Conservation (phyloP, 1,140 invertebrate genomes). For the Plutomurus gul region DNA sequence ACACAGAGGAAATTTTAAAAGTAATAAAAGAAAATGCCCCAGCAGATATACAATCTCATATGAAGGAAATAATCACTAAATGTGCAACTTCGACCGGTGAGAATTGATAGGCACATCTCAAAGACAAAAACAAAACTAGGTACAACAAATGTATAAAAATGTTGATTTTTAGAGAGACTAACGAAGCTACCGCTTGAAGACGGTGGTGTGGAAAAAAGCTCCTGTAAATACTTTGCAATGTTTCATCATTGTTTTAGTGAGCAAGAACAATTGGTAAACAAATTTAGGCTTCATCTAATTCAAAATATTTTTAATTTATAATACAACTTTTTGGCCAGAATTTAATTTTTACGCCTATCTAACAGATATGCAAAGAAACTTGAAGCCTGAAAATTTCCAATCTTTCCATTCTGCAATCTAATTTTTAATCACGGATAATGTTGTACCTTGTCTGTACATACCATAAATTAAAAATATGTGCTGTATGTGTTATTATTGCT, state of each 20-base stretch:
- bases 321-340: too few species aligned
- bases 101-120: background rate
- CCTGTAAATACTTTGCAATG: conserved; percentile 34
- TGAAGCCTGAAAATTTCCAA: too few species aligned
- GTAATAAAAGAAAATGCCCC: conserved; percentile 12
- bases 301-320: background rate
- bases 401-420: too few species aligned
- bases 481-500: too few species aligned
- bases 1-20: background rate
- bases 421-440: too few species aligned
- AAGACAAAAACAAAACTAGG: background rate
- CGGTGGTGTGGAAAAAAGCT: background rate
- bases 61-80: background rate
- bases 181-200: background rate
- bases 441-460: too few species aligned
- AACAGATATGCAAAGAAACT: too few species aligned
- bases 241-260: conserved; percentile 21
- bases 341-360: too few species aligned
- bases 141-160: background rate
- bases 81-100: conserved; percentile 2
- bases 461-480: too few species aligned
- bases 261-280: background rate
- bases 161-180: background rate
- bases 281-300: background rate
- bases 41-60: background rate